Conservation (phyloP, 2,113 vertebrate species). For the Sitta europaea region DNA sequence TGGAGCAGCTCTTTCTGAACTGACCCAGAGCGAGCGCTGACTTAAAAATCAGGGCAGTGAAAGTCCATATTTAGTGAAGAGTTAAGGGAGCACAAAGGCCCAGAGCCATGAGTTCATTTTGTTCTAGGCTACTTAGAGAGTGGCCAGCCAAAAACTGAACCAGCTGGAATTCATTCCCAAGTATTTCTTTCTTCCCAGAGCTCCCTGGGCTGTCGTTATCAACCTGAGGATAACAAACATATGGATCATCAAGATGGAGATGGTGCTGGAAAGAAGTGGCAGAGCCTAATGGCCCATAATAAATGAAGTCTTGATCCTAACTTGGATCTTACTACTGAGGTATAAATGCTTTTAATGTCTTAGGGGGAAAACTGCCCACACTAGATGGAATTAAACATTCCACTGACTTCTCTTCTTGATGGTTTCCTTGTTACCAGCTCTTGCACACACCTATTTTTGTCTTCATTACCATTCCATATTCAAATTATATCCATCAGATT, state of each 20-base stretch:
- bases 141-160: neutral
- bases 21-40: neutral
- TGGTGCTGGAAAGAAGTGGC: neutral
- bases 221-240: neutral
- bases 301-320: neutral
- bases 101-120: constrained; percentile 1
- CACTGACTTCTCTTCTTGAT: neutral
- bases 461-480: neutral
- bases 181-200: neutral
- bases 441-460: neutral
- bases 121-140: neutral
- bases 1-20: neutral
- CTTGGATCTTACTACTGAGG: neutral
- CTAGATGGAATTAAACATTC: neutral
- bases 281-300: neutral
- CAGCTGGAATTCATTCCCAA: constrained; percentile 2
- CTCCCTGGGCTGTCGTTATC: neutral
- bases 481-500: neutral
- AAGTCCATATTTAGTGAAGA: neutral
- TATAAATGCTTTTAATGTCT: neutral
- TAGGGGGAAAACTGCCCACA: neutral
- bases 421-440: neutral
- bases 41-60: neutral
- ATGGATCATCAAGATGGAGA: neutral
- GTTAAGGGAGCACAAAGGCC: neutral